Evolutionary conservation across 2,888 invertebrate genomes (phyloP), one percentile per base, ranked within the genome.

Genomic region (Volucella inanis): DNA sequence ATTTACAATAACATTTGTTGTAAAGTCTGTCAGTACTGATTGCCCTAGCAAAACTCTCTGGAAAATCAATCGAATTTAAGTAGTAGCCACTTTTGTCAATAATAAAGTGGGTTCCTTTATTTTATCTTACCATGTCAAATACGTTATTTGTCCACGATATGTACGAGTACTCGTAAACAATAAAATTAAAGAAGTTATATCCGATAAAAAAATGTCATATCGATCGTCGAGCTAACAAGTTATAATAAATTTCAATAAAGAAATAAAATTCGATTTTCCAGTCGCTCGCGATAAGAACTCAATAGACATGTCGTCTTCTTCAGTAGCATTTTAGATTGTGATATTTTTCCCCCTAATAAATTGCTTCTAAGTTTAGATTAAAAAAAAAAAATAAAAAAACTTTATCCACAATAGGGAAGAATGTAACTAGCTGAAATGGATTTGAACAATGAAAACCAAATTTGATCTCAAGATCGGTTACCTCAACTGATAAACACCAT

Each of bases 171-270:
- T 22, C 18, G 18, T 65, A 71, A 15, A 79, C 65, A 79, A 57
- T 61, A 72, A 71, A 74, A 55, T 43, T 43, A 67, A 72, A 61
- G 50, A 47, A 74, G 64, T 59, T 79, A 76, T 75, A 79, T 80
- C 54, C 75, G 84, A 84, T 84, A 84, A 84, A 84, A 31, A 18
- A 61, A 31, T 83, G 61, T 62, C 54, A 84, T 84, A 80, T 47
- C 12, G 47, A 79, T 84, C 78, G 70, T 14, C 61, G 43, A 64
- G 45, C 65, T 71, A 61, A 75, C 68, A 57, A 75, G 70, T 22
- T 54, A 67, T 71, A 76, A 80, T 84, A 84, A 84, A 80, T 84
- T 71, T 80, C 71, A 84, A 84, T 84, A 84, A 84, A 84, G 75
- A 43, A 80, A 80, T 80, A 84, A 84, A 84, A 70, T 76, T 76